These are phyloP conservation scores for Drosophila athabasca DNA, from an alignment of 1,140 invertebrate genomes.

Conservation along the genomic window DNA sequence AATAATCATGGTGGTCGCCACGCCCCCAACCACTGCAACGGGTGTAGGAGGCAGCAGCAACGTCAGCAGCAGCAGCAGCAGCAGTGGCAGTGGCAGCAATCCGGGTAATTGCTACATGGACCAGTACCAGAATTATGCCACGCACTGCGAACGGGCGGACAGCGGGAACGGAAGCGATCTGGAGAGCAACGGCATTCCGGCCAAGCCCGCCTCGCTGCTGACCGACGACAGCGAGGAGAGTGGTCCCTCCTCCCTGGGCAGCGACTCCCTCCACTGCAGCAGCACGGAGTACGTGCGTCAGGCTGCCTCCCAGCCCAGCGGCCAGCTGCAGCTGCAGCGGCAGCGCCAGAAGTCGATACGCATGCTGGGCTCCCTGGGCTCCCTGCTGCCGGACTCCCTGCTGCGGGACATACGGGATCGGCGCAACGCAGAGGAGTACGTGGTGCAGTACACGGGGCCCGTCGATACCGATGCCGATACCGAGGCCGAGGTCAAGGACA, in stretches of 20 bases:
- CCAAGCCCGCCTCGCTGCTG: conserved; percentile 85
- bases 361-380: conserved; percentile 58
- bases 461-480: conserved; percentile 9
- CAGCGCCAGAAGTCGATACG: conserved; percentile 62
- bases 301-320: conserved; percentile 62
- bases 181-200: conserved; percentile 84
- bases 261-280: conserved; percentile 74
- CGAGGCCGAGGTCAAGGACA: conserved; percentile 43
- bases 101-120: conserved; percentile 87
- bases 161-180: conserved; percentile 93
- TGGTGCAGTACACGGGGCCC: conserved; percentile 57
- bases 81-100: conserved; percentile 32
- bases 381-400: conserved; percentile 74
- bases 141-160: conserved; percentile 90
- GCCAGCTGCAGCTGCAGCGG: conserved; percentile 57
- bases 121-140: conserved; percentile 68
- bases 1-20: conserved; percentile 59
- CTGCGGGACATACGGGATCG: conserved; percentile 79
- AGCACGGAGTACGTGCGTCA: conserved; percentile 71
- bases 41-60: conserved; percentile 28
- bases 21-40: conserved; percentile 32
- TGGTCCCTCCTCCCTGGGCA: conserved; percentile 74
- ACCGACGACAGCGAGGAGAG: conserved; percentile 84
- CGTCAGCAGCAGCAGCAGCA: conserved; percentile 25
- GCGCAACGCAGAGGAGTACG: conserved; percentile 51